Percentiles rank a stretch among this genome's conserved stretches.
Evolutionary conservation across 2,888 invertebrate genomes (phyloP).

Genomic region (Marronus borbonicus): DNA sequence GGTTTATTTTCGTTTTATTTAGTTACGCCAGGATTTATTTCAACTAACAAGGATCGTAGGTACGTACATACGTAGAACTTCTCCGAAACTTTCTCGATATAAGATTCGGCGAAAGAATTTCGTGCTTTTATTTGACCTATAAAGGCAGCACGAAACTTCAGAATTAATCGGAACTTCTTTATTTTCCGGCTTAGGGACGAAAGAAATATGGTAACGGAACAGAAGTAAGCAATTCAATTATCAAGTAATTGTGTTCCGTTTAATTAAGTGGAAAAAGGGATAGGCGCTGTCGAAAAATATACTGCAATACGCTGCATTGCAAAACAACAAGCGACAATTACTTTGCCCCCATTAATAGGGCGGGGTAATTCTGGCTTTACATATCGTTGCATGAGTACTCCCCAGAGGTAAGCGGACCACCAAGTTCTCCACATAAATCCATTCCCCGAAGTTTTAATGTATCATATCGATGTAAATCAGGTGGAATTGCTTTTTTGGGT

Average conservation of each 20-base stretch:
- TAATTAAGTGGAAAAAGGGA: no score
- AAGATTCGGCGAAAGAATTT: conserved; percentile 24
- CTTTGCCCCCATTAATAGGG: neutral
- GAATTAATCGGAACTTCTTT: conserved; percentile 17
- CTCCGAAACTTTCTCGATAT: conserved; percentile 17
- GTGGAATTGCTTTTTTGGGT: conserved; percentile 31
- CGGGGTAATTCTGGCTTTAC: conserved; percentile 7
- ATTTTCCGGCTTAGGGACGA: neutral
- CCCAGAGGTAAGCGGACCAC: neutral
- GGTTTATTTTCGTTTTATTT: conserved; percentile 8
- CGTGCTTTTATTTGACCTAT: conserved; percentile 28
- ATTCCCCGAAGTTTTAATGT: conserved; percentile 40
- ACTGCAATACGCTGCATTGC: no score
- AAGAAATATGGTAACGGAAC: neutral
- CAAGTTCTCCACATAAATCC: conserved; percentile 11
- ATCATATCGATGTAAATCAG: conserved; percentile 39
- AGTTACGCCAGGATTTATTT: conserved; percentile 18
- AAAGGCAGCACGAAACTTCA: conserved; percentile 14
- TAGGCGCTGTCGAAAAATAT: no score
- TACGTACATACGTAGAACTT: conserved; percentile 12
- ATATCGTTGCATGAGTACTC: conserved; percentile 1
- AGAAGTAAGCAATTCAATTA: conserved; percentile 4
- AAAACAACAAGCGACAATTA: neutral
- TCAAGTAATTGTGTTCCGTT: neutral
- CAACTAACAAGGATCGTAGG: neutral